These are phyloP conservation scores for Clarias batrachus DNA, from an alignment of 2,113 vertebrate species.

Conservation along the genomic window DNA sequence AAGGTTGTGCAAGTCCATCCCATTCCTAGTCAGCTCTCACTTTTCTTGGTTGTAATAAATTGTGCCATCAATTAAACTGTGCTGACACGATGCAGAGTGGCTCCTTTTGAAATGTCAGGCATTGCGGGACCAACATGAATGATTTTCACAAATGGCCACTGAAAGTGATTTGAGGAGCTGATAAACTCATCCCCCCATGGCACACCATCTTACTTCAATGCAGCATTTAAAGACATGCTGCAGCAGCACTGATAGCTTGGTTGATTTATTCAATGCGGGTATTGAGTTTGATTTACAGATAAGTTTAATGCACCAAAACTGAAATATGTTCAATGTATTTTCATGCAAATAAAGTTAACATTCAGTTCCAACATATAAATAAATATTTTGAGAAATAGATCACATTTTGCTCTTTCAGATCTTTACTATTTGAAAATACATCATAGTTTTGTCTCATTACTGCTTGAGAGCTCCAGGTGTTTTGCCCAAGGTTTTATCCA, in stretches of 20 bases:
- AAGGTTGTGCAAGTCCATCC: conserved; percentile 28
- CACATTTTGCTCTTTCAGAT: neutral
- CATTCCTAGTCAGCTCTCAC: conserved; percentile 33
- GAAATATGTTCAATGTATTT: conserved; percentile 4
- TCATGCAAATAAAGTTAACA: neutral
- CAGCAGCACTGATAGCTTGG: neutral
- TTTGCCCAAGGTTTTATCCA: neutral
- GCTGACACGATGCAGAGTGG: conserved; percentile 43
- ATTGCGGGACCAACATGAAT: conserved; percentile 37
- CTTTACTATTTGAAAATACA: neutral
- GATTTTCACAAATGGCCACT: conserved; percentile 29
- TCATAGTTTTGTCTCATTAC: neutral
- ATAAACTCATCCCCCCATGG: conserved; percentile 1
- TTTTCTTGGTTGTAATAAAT: conserved; percentile 45
- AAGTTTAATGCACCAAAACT: neutral
- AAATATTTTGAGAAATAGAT: neutral
- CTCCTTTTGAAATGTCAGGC: conserved; percentile 39
- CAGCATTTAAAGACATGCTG: neutral
- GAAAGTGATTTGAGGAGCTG: conserved; percentile 30
- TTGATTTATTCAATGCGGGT: neutral
- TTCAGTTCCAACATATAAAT: neutral
- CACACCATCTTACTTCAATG: neutral
- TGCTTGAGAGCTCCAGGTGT: neutral
- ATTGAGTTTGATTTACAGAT: conserved; percentile 15
- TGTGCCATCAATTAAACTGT: conserved; percentile 48